These are phyloP conservation scores for Neoniphon sammara DNA, from an alignment of 2,797 vertebrate species.

Conservation along the genomic window DNA sequence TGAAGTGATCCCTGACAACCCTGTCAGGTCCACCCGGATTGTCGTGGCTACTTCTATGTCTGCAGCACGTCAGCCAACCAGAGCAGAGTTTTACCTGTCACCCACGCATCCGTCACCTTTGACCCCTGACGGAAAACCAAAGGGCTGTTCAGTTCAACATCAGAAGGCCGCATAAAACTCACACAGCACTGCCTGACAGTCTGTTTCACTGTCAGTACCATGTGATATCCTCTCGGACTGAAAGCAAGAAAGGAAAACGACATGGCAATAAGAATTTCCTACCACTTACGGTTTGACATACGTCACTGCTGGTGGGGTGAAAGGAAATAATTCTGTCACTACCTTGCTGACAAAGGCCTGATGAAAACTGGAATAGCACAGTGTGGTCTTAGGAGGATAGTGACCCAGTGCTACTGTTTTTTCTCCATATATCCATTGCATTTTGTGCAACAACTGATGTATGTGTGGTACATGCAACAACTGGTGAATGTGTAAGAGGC, in stretches of 20 bases:
- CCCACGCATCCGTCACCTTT: slow-evolving; percentile 62
- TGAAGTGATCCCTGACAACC: slow-evolving; percentile 59
- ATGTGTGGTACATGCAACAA: neutral
- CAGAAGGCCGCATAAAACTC: neutral
- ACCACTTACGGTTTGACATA: slow-evolving; percentile 26
- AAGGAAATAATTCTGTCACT: slow-evolving; percentile 1
- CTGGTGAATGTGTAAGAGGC: neutral
- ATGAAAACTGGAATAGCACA: neutral
- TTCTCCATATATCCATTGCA: neutral
- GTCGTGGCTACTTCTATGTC: slow-evolving; percentile 57
- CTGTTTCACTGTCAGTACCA: slow-evolving; percentile 14
- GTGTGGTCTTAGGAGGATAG: neutral
- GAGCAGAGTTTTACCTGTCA: slow-evolving; percentile 51
- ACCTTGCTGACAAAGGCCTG: neutral
- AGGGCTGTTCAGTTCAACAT: neutral
- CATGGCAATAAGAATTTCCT: slow-evolving; percentile 7
- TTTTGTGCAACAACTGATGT: neutral
- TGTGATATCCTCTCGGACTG: slow-evolving; percentile 9
- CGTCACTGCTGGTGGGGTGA: neutral
- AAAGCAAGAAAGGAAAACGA: slow-evolving; percentile 1
- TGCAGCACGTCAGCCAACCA: slow-evolving; percentile 45
- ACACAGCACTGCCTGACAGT: neutral
- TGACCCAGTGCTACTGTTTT: neutral
- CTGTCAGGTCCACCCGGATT: slow-evolving; percentile 41
- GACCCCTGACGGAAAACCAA: slow-evolving; percentile 48